Conservation (phyloP, 2,797 vertebrate genomes). For the Paratrypauchen microcephalus region DNA sequence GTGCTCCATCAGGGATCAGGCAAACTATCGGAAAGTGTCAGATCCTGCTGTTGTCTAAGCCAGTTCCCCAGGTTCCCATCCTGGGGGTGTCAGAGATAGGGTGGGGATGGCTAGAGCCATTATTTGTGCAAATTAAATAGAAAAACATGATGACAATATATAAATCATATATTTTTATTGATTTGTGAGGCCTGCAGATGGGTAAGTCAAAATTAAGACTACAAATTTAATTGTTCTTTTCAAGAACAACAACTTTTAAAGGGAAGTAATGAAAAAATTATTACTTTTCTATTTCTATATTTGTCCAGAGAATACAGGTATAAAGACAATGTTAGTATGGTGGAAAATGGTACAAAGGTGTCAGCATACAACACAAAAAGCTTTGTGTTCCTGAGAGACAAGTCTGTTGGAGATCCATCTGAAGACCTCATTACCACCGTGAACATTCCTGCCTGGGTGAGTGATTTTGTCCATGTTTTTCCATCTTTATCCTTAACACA, state of each 20-base stretch:
- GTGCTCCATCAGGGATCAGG: neutral
- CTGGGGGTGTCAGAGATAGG: neutral
- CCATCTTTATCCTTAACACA: neutral
- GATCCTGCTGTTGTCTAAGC: neutral
- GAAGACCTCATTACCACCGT: slow-evolving; percentile 73
- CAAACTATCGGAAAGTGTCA: neutral
- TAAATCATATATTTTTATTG: neutral
- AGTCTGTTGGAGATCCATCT: slow-evolving; percentile 76
- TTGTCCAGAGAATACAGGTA: slow-evolving; percentile 78
- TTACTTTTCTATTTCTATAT: slow-evolving; percentile 1
- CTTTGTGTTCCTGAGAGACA: slow-evolving; percentile 77
- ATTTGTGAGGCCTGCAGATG: neutral
- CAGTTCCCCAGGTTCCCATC: neutral
- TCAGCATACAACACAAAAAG: slow-evolving; percentile 72
- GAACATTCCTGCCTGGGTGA: slow-evolving; percentile 80
- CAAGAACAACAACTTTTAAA: neutral
- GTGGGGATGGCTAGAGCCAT: too few relatives aligned
- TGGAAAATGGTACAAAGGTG: slow-evolving; percentile 69
- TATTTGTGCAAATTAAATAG: too few relatives aligned
- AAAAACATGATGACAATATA: too few relatives aligned
- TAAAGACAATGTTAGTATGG: slow-evolving; percentile 77
- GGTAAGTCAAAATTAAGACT: neutral
- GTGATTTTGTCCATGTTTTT: slow-evolving; percentile 17
- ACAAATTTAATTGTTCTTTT: neutral
- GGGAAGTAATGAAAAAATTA: neutral